Evolutionary conservation across 2,888 invertebrate genomes (phyloP).

Genomic region (Lasioglossum figueresi): DNA sequence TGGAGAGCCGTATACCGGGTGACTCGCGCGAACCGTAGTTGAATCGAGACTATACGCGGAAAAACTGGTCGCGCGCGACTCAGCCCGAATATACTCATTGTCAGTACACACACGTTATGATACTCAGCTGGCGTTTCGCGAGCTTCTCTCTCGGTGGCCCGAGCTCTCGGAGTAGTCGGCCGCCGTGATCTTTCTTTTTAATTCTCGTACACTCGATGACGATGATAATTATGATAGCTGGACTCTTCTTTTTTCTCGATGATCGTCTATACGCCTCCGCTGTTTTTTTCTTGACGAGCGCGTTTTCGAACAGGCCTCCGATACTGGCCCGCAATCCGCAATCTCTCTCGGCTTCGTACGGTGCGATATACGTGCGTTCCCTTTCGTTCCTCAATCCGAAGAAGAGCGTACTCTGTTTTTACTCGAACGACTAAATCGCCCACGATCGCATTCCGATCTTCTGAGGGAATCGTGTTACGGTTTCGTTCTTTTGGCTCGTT

Average conservation of each 20-base stretch:
- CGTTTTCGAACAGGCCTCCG: background rate
- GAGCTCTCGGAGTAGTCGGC: background rate
- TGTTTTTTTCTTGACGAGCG: background rate
- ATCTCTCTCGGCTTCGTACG: slow-evolving; percentile 7
- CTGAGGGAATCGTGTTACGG: background rate
- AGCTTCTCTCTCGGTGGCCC: background rate
- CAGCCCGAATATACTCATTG: background rate
- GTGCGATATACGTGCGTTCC: background rate
- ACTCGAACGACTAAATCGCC: background rate
- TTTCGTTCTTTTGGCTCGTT: background rate
- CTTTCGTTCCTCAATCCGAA: background rate
- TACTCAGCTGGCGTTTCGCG: background rate
- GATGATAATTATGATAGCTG: background rate
- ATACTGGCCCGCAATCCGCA: background rate
- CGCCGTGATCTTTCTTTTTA: background rate
- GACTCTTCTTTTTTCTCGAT: background rate
- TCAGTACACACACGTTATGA: slow-evolving; percentile 1
- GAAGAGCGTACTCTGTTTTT: slow-evolving; percentile 3
- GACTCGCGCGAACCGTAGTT: background rate
- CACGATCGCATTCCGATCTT: background rate
- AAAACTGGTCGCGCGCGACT: background rate
- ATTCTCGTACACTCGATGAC: background rate
- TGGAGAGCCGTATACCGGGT: background rate
- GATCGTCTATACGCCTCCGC: background rate
- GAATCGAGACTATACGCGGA: background rate